Evolutionary conservation across 2,113 vertebrate genomes (phyloP).

Genomic region (Anhinga rufa): DNA sequence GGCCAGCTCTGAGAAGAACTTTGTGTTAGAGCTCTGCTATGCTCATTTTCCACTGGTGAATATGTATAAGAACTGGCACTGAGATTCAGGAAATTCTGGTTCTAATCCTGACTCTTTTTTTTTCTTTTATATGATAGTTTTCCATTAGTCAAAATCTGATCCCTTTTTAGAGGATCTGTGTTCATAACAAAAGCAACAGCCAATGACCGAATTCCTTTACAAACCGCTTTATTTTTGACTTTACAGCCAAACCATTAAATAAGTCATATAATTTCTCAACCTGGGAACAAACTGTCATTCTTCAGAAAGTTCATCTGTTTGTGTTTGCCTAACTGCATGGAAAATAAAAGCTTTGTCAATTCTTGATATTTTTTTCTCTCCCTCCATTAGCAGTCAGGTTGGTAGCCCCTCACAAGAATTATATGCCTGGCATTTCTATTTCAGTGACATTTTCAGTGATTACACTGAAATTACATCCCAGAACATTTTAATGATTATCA

Average conservation of each 20-base stretch:
- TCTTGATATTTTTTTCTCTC: neutral
- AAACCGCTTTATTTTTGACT: conserved; percentile 53
- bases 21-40: neutral
- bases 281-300: conserved; percentile 43
- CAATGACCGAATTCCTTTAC: conserved; percentile 29
- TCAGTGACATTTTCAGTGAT: neutral
- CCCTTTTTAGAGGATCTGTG: conserved; percentile 21
- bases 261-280: conserved; percentile 39
- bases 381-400: neutral
- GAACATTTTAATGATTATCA: neutral
- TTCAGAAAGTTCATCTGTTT: conserved; percentile 32
- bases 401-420: neutral
- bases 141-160: conserved; percentile 34
- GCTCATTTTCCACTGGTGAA: neutral
- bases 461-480: neutral
- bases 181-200: conserved; percentile 32
- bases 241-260: conserved; percentile 52
- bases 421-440: neutral
- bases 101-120: neutral
- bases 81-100: neutral
- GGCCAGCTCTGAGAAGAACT: neutral
- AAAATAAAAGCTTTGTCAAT: conserved; percentile 19
- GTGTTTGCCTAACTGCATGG: conserved; percentile 18
- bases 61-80: neutral
- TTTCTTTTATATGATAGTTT: conserved; percentile 36